These are phyloP conservation scores for Drosophila leonis DNA, from an alignment of 2,888 invertebrate species.

Conservation along the genomic window DNA sequence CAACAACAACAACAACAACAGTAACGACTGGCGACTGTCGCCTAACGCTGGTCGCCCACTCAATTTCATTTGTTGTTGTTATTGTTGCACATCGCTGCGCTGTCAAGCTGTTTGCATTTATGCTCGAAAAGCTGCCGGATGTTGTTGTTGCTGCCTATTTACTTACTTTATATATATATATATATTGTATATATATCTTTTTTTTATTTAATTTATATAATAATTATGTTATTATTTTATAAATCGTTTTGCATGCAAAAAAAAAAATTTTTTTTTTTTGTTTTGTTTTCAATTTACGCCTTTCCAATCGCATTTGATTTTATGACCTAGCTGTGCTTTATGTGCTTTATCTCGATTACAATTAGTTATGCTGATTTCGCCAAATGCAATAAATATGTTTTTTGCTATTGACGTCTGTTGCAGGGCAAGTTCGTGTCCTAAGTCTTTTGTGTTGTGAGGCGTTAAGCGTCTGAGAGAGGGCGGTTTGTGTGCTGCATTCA, in stretches of 20 bases:
- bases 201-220: conserved; percentile 10
- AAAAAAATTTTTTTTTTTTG: conserved; percentile 15
- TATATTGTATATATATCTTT: not conserved
- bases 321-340: conserved; percentile 56
- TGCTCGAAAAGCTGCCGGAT: conserved; percentile 71
- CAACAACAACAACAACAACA: conserved; percentile 14
- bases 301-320: conserved; percentile 60
- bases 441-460: conserved; percentile 70
- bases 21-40: conserved; percentile 52
- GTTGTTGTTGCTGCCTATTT: conserved; percentile 55
- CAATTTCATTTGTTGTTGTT: conserved; percentile 47
- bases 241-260: conserved; percentile 27
- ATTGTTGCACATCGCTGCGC: conserved; percentile 60
- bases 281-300: conserved; percentile 60
- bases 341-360: conserved; percentile 62
- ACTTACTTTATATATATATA: conserved; percentile 13
- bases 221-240: conserved; percentile 38
- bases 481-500: conserved; percentile 40
- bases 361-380: conserved; percentile 72
- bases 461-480: conserved; percentile 29
- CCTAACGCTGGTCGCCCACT: conserved; percentile 68
- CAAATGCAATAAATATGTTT: conserved; percentile 63
- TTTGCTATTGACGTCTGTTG: conserved; percentile 30
- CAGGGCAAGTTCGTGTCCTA: conserved; percentile 78
- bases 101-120: conserved; percentile 62